phyloP scores from a whole-genome alignment of 1,140 invertebrate genomes.

The Asobara japonica region DNA sequence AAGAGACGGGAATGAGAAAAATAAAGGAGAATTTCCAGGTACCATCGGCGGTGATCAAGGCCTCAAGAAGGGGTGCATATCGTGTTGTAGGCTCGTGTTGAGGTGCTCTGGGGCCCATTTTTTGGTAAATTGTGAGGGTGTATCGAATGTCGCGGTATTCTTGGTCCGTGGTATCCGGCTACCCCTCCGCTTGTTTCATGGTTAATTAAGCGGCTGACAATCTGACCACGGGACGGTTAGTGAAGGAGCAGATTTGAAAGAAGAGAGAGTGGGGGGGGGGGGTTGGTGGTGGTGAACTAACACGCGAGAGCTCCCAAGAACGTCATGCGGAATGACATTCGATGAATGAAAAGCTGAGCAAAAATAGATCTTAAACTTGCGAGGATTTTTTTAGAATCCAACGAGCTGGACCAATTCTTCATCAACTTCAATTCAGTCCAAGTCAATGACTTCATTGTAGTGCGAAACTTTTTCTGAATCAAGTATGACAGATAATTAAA shows the following conservation, averaged over 20 bases:
- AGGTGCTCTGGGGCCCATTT: constrained; percentile 27
- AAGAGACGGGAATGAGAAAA: constrained; percentile 42
- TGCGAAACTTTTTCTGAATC: no score
- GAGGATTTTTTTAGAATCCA: no score
- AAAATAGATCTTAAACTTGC: not conserved
- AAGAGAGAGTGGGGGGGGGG: not conserved
- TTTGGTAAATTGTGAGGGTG: constrained; percentile 55
- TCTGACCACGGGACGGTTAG: constrained; percentile 65
- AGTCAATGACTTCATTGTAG: no score
- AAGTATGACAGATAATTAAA: no score
- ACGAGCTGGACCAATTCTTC: no score
- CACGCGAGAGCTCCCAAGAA: constrained; percentile 3
- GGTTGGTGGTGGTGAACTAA: not conserved
- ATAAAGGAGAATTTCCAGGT: constrained; percentile 25
- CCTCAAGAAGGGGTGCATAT: not conserved
- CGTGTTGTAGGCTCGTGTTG: constrained; percentile 15
- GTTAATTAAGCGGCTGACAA: constrained; percentile 66
- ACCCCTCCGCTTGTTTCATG: constrained; percentile 65
- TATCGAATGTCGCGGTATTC: constrained; percentile 60
- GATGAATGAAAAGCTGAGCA: constrained; percentile 15
- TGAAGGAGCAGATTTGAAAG: no score
- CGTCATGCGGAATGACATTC: not conserved
- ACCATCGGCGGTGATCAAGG: constrained; percentile 24
- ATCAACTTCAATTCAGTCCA: no score
- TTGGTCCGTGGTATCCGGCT: constrained; percentile 58